Evolutionary conservation across 37 sponge, comb jelly and placozoan species (phyloP).

Genomic region (Ephydatia muelleri): DNA sequence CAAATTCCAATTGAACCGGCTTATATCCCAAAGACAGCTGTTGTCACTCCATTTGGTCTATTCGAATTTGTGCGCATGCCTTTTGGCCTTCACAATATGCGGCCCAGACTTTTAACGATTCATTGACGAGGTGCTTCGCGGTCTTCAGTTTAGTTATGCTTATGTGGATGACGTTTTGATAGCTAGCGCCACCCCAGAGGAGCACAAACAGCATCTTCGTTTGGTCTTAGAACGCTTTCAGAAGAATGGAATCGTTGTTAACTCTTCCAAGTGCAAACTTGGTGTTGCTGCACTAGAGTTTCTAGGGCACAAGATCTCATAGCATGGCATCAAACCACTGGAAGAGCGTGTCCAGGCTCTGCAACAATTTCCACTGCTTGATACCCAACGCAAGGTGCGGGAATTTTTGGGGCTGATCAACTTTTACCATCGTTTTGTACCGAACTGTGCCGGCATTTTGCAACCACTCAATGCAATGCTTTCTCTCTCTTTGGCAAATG

Average conservation of each 20-base stretch:
- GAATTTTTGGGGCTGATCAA: conserved; percentile 55
- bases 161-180: conserved; percentile 17
- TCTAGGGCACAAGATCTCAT: neutral
- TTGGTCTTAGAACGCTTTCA: conserved; percentile 22
- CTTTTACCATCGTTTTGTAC: conserved; percentile 56
- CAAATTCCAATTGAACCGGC: conserved; percentile 34
- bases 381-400: conserved; percentile 41
- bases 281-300: conserved; percentile 38
- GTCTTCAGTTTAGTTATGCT: conserved; percentile 6
- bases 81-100: conserved; percentile 39
- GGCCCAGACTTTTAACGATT: conserved; percentile 43
- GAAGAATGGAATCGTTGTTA: conserved; percentile 47
- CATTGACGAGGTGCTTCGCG: conserved; percentile 36
- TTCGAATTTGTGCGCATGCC: conserved; percentile 39
- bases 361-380: conserved; percentile 37
- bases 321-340: too few species aligned
- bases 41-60: conserved; percentile 21
- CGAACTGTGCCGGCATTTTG: conserved; percentile 35
- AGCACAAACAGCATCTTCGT: conserved; percentile 44
- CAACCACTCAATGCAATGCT: conserved; percentile 47
- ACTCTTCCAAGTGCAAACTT: conserved; percentile 41
- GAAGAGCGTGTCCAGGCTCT: conserved; percentile 17
- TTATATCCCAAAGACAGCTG: conserved; percentile 35
- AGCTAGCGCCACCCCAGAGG: conserved; percentile 35
- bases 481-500: neutral